phyloP scores from a whole-genome alignment of 2,113 vertebrate species.

The Paramormyrops kingsleyae region DNA sequence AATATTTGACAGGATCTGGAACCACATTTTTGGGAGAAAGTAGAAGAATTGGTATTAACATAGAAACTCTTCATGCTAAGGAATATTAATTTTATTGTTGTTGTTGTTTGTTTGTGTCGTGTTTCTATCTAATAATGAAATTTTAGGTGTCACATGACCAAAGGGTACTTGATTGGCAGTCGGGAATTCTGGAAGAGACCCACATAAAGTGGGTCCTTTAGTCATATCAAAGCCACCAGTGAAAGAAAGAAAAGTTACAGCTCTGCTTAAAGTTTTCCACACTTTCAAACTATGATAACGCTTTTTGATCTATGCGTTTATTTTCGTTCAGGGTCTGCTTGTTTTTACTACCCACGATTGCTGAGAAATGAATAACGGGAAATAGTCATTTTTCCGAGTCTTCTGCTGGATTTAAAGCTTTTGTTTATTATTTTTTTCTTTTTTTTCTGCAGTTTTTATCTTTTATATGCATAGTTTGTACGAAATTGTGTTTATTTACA shows the following conservation, averaged over 20 bases:
- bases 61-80: not conserved
- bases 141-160: not conserved
- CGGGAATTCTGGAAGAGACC: not conserved
- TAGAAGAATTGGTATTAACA: not conserved
- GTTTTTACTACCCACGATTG: not conserved
- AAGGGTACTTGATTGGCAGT: not conserved
- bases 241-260: not conserved
- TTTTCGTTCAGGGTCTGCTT: not conserved
- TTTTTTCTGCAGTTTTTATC: not conserved
- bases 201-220: not conserved
- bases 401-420: not conserved
- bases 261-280: not conserved
- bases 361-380: not conserved
- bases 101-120: not conserved
- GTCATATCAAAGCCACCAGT: not conserved
- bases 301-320: not conserved
- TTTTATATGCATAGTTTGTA: not conserved
- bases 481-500: not conserved
- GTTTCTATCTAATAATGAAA: not conserved
- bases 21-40: not conserved
- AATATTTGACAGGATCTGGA: not conserved
- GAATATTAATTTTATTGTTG: not conserved
- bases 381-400: not conserved
- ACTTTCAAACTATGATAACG: not conserved
- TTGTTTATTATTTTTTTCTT: not conserved